Percentiles rank a stretch among this genome's conserved stretches.
Conservation (phyloP, 2,113 vertebrate species). For the Micronycteris hirsuta region DNA sequence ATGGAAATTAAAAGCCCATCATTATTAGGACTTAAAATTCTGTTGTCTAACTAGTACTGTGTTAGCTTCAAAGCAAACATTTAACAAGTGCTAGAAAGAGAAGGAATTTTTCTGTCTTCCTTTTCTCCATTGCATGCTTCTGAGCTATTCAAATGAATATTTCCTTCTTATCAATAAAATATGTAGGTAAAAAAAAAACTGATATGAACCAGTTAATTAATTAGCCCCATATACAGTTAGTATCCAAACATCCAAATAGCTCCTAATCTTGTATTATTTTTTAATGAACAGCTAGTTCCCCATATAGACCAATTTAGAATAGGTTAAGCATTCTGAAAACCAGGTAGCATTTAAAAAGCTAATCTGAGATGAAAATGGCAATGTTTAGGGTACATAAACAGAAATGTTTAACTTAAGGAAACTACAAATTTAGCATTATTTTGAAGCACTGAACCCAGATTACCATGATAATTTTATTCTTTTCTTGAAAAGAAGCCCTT, state of each 20-base stretch:
- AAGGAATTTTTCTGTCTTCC: neutral
- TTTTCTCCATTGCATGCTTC: neutral
- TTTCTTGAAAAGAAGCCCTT: slow-evolving; percentile 29
- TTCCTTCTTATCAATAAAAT: slow-evolving; percentile 16
- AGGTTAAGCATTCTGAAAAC: slow-evolving; percentile 14
- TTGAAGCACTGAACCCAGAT: neutral
- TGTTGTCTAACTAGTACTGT: neutral
- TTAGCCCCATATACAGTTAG: neutral
- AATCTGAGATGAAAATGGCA: neutral
- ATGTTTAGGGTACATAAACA: neutral
- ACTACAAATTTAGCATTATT: neutral
- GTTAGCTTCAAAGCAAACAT: slow-evolving; percentile 23
- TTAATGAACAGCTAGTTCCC: neutral
- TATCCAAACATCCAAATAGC: neutral
- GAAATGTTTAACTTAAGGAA: slow-evolving; percentile 13
- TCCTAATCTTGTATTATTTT: neutral
- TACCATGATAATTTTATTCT: neutral
- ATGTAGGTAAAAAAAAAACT: neutral
- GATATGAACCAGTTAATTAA: neutral
- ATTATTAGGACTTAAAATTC: slow-evolving; percentile 19
- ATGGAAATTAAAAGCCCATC: slow-evolving; percentile 59
- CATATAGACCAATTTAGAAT: neutral
- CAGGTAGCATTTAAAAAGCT: neutral
- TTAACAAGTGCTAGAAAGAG: slow-evolving; percentile 23
- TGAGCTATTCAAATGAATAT: neutral